Conservation (phyloP, 2,113 vertebrate species). For the Panthera uncia region DNA sequence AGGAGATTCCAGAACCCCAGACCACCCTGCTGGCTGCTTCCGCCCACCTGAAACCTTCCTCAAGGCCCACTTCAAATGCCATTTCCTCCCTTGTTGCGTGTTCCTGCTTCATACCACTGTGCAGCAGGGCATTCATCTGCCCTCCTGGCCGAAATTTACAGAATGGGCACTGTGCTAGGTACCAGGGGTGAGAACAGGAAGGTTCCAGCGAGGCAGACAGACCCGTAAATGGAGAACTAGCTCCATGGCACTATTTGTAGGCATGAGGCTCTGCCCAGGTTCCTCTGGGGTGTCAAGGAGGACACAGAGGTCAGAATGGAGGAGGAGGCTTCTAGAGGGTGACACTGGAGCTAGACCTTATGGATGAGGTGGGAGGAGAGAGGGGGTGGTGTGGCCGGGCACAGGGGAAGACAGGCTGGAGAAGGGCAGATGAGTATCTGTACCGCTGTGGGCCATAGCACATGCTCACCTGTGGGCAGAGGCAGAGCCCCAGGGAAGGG, state of each 20-base stretch:
- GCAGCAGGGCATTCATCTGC: not conserved
- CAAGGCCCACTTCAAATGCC: not conserved
- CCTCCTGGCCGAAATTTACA: not conserved
- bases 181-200: not conserved
- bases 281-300: not conserved
- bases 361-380: not conserved
- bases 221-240: not conserved
- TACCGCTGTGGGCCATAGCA: accelerated
- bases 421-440: accelerated
- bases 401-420: not conserved
- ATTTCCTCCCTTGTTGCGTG: not conserved
- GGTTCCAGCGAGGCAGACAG: not conserved
- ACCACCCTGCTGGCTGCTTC: not conserved
- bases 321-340: not conserved
- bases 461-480: not conserved
- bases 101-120: not conserved
- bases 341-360: not conserved
- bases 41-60: not conserved
- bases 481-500: not conserved
- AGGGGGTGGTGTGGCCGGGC: not conserved
- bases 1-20: not conserved
- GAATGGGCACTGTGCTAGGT: not conserved
- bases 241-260: not conserved
- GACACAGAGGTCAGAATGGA: not conserved
- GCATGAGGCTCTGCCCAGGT: not conserved